phyloP scores from a whole-genome alignment of 1,140 invertebrate species.

The Bicyclus anynana region DNA sequence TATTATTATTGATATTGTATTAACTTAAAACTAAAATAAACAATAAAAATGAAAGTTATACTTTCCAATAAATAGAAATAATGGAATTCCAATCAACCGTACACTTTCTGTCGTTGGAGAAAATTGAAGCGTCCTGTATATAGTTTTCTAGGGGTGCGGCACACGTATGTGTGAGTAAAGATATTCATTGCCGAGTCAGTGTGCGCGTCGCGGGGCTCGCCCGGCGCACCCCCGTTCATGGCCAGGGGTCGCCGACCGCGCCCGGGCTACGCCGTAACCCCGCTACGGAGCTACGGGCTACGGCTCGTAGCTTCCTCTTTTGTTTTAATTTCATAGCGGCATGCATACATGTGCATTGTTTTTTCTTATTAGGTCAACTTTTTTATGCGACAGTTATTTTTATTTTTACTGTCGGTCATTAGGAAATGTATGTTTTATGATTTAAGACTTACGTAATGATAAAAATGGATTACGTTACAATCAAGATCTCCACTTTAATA shows the following conservation, averaged over 20 bases:
- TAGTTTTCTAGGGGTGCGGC: constrained; percentile 42
- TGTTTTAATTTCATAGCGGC: constrained; percentile 52
- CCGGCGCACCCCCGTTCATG: constrained; percentile 70
- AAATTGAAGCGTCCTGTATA: constrained; percentile 35
- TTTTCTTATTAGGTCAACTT: constrained; percentile 55
- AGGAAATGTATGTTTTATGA: neutral
- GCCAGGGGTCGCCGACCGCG: constrained; percentile 72
- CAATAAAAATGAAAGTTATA: neutral
- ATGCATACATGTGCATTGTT: constrained; percentile 40
- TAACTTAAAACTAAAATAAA: no score
- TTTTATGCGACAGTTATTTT: constrained; percentile 21
- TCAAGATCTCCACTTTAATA: no score
- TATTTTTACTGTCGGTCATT: constrained; percentile 9
- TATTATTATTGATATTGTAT: no score
- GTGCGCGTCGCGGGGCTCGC: constrained; percentile 40
- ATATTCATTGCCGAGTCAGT: neutral
- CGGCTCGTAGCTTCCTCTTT: constrained; percentile 62
- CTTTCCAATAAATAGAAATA: neutral
- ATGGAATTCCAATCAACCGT: neutral
- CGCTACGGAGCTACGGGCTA: constrained; percentile 61
- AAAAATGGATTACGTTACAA: no score
- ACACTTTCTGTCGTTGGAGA: neutral
- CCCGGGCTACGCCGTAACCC: constrained; percentile 68
- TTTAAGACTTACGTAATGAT: no score
- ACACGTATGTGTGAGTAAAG: constrained; percentile 30